Conservation (phyloP, 2,888 invertebrate species). For the Dromius quadrimaculatus region DNA sequence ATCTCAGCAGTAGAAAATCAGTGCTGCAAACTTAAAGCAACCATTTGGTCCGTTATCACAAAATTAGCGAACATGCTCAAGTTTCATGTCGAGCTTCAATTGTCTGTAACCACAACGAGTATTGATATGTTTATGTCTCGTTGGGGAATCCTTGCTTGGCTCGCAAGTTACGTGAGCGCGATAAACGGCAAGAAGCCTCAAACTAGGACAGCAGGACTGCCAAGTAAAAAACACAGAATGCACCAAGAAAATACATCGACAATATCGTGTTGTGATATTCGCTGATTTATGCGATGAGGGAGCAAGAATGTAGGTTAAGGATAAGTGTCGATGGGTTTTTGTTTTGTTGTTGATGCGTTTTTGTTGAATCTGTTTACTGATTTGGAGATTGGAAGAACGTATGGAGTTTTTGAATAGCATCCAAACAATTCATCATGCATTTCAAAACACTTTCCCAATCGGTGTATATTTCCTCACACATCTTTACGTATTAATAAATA, state of each 20-base stretch:
- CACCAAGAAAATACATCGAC: background rate
- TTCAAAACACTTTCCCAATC: too few species aligned
- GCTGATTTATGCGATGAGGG: constrained; percentile 8
- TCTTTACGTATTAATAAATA: too few species aligned
- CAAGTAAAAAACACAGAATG: constrained; percentile 15
- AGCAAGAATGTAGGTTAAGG: constrained; percentile 17
- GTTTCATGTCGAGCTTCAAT: constrained; percentile 32
- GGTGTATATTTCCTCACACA: too few species aligned
- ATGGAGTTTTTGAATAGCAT: too few species aligned
- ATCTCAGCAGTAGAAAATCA: background rate
- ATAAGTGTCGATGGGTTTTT: background rate
- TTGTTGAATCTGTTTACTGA: constrained; percentile 24
- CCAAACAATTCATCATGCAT: too few species aligned
- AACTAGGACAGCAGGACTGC: constrained; percentile 19
- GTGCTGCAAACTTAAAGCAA: background rate
- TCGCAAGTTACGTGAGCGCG: constrained; percentile 28
- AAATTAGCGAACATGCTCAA: constrained; percentile 18
- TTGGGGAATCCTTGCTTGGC: constrained; percentile 9
- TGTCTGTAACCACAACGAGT: constrained; percentile 30
- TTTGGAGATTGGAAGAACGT: constrained; percentile 14
- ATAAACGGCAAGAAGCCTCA: constrained; percentile 12
- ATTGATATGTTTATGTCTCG: constrained; percentile 47
- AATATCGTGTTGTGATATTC: background rate
- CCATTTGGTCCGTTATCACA: constrained; percentile 9
- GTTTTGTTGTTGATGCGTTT: constrained; percentile 12